Evolutionary conservation across 2,113 vertebrate species (phyloP).

Genomic region (Oreochromis spilurus): DNA sequence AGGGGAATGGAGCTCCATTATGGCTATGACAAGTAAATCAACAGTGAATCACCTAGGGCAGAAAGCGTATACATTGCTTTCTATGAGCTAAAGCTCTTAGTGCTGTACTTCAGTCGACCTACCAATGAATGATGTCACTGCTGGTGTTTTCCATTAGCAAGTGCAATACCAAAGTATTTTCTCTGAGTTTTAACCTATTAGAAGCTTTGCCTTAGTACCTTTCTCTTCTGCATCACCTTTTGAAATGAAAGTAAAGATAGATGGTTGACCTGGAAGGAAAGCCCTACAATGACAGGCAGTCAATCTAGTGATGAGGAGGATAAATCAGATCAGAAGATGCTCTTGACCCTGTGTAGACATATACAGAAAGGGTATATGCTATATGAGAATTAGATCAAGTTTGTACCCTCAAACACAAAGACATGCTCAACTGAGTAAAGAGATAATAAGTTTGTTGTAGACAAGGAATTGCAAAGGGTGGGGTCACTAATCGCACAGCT

Average conservation of each 20-base stretch:
- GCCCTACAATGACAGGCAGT: background rate
- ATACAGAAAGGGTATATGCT: background rate
- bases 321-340: background rate
- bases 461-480: background rate
- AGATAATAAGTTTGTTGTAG: background rate
- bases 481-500: background rate
- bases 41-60: constrained; percentile 1
- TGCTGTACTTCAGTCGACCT: background rate
- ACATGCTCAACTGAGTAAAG: background rate
- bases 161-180: background rate
- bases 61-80: background rate
- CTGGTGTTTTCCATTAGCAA: constrained; percentile 5
- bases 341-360: background rate
- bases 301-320: background rate
- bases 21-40: constrained; percentile 31
- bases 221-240: background rate
- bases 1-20: constrained; percentile 18
- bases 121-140: background rate
- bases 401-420: background rate
- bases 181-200: background rate
- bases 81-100: background rate
- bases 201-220: background rate
- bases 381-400: background rate
- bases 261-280: background rate
- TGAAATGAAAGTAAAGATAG: background rate